Evolutionary conservation across 2,797 vertebrate genomes (phyloP), one percentile per base, ranked within the genome.

Genomic region (Cyprinodon diabolis): DNA sequence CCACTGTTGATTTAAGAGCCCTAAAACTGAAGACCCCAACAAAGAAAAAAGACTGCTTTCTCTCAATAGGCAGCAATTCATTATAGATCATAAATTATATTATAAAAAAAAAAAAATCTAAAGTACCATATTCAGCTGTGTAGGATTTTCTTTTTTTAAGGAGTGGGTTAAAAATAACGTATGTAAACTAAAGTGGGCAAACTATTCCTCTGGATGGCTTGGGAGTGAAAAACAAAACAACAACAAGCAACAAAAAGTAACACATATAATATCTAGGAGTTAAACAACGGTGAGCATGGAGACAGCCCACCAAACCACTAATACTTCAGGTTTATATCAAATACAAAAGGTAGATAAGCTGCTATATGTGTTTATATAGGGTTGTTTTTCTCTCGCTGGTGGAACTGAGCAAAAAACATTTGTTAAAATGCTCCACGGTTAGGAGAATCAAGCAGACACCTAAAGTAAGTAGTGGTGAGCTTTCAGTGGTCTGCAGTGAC

Each of bases 401-500:
- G 90, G 91, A 90, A 90, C 62, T 91, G 92, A 86, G 88, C 89
- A 93, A 93, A 92, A 92, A 91, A 89, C 88, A 84, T 86, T 80
- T 93, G 77, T 84, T 88, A 81, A 86, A 90, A 91, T 88, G 88
- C 80, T 90, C 88, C 90, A 91, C 84, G 91, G 82, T 82, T 81
- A 91, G 83, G 88, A 91, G 91, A 92, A 91, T 88, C 87, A 90
- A 94, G 92, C 90, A 68, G 89, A 90, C 91, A 88, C 79, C 90
- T 84, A 89, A 92, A 87, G 90, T 91, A 88, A 91, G 91, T 93
- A 93, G 93, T 93, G 91, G 92, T 91, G 91, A 92, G 91, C 90
- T 92, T 93, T 88, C 91, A 92, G 91, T 92, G 90, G 90, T 92
- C 90, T 92, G 88, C 91, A 89, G 84, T 56, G 90, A 92, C 91